Base-by-base conservation (phyloP, 2,888 invertebrate genomes). In the Pheosia gnoma region DNA sequence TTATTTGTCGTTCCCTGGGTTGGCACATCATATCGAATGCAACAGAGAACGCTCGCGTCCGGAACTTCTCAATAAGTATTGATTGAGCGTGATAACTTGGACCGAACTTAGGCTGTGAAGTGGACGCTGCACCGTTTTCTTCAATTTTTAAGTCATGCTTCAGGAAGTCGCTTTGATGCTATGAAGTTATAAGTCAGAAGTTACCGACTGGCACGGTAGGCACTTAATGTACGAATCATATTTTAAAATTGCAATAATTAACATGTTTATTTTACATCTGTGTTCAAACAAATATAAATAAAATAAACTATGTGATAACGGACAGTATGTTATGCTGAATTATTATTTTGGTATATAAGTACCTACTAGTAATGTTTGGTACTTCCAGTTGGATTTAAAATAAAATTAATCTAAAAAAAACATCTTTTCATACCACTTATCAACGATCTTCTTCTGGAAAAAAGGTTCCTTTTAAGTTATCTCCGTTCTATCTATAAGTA, bases 21-120 rank as follows among this genome's bases (percentile, higher is more conserved):
- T 56, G 69, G 57, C 63, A 65, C 61, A 64, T 71, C 67, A 65
- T 70, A 72, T 55, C 41, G 58, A 73, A 67, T 77, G 75, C 75
- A 74, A 59, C 70, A 62, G 61, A 68, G 71, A 65, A 62, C 60
- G 60, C 59, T 49, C 51, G 37, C 54, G 58, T 38, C 37, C 38
- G 59, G 58, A 74, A 80, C 68, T 78, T 79, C 67, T 73, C 80
- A 78, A 78, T 82, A 81, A 77, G 74, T 78, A 80, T 80, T 82
- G 81, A 82, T 82, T 82, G 82, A 78, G 77, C 68, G 63, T 67
- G 67, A 70, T 72, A 77, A 79, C 72, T 79, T 77, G 64, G 54
- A 43, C 51, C 52, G 57, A 75, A 77, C 71, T 77, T 70, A 62
- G 57, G 43, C 63, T 57, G 61, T 56, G 58, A 54, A 61, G 62